These are phyloP conservation scores for Phalanger gymnotis DNA, from an alignment of 2,797 vertebrate species.

Conservation along the genomic window DNA sequence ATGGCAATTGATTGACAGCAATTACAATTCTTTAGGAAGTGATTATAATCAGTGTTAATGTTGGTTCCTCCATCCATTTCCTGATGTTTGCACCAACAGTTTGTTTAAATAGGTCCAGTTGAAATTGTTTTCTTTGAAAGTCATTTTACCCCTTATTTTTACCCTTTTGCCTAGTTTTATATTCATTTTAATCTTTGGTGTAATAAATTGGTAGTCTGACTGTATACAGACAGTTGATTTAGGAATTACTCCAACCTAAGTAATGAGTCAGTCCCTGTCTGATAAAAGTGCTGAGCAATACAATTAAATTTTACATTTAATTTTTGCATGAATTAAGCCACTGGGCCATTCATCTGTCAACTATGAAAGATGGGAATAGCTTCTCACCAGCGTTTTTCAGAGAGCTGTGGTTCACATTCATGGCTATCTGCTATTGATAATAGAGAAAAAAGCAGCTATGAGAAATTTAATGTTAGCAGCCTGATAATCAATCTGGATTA, in stretches of 20 bases:
- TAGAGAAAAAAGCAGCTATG: background rate
- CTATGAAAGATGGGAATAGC: slow-evolving; percentile 1
- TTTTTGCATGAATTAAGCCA: slow-evolving; percentile 50
- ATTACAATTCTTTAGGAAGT: background rate
- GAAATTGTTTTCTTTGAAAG: background rate
- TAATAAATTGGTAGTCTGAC: background rate
- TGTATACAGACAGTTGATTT: background rate
- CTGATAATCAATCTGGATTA: background rate
- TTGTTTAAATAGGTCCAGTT: background rate
- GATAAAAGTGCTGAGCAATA: slow-evolving; percentile 34
- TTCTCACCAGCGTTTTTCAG: background rate
- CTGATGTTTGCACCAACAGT: background rate
- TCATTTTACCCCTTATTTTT: background rate
- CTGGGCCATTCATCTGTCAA: slow-evolving; percentile 1
- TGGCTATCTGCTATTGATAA: background rate
- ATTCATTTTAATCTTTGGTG: background rate
- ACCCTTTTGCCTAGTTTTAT: background rate
- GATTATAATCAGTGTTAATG: background rate
- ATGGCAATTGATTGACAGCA: background rate
- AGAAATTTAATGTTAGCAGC: background rate
- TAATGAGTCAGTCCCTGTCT: background rate
- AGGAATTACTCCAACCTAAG: background rate
- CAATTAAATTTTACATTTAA: slow-evolving; percentile 62
- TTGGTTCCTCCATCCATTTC: background rate
- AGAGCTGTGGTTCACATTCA: background rate